These are phyloP conservation scores for Lycocorax pyrrhopterus DNA, from an alignment of 2,113 vertebrate species.

Conservation along the genomic window DNA sequence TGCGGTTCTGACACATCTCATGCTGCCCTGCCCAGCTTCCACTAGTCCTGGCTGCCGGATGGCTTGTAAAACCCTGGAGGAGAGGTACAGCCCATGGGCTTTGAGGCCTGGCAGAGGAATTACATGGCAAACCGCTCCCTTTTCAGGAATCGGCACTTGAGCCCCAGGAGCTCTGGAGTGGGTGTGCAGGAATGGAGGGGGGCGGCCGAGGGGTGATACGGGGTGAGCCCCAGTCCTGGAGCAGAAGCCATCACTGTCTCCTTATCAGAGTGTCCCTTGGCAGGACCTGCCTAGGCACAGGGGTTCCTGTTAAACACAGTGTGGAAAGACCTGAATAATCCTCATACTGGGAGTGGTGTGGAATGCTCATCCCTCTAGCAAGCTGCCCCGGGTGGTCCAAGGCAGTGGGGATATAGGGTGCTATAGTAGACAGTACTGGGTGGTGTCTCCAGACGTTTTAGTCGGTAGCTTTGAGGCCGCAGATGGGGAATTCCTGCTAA, in stretches of 20 bases:
- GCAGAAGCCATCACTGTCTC: background rate
- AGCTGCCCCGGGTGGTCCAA: background rate
- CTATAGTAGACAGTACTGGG: background rate
- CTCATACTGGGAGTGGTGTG: background rate
- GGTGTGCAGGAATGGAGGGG: background rate
- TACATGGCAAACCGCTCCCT: background rate
- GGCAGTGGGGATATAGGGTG: background rate
- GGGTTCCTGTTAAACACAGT: background rate
- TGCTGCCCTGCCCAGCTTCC: background rate
- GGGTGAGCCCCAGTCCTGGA: background rate
- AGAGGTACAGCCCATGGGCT: background rate
- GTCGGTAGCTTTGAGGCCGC: background rate
- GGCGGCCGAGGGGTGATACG: accelerated
- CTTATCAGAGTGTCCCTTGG: background rate
- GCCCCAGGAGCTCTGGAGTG: background rate
- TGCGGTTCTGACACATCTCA: background rate
- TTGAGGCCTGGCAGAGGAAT: background rate
- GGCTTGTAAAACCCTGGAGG: background rate
- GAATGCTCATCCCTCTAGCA: background rate
- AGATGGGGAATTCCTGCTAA: background rate
- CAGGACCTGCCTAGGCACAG: background rate
- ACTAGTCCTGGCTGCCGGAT: background rate
- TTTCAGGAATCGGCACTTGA: background rate
- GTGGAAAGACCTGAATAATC: background rate
- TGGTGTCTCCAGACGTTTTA: background rate